Evolutionary conservation across 2,113 vertebrate genomes (phyloP).

Genomic region (Hystrix brachyura): DNA sequence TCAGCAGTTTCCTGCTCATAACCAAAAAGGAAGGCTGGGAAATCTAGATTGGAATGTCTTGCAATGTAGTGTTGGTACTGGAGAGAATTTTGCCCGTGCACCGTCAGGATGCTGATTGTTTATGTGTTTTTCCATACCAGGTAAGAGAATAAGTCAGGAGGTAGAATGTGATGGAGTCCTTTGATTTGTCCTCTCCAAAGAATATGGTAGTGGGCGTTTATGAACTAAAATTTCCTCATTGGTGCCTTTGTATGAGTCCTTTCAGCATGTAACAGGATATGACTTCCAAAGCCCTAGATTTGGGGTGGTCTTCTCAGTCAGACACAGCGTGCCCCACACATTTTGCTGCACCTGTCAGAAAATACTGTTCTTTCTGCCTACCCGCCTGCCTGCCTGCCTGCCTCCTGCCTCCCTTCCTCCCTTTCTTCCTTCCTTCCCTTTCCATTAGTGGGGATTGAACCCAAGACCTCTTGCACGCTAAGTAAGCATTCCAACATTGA

Average conservation of each 20-base stretch:
- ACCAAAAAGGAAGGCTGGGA: background rate
- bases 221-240: background rate
- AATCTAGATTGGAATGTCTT: background rate
- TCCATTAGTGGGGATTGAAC: background rate
- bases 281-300: background rate
- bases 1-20: background rate
- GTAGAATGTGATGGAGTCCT: background rate
- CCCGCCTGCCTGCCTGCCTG: background rate
- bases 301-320: background rate
- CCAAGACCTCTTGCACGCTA: background rate
- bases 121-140: background rate
- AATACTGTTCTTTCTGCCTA: background rate
- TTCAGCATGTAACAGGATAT: background rate
- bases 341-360: conserved; percentile 16
- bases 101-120: background rate
- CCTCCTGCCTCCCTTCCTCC: background rate
- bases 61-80: background rate
- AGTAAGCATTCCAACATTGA: background rate
- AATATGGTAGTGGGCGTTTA: background rate
- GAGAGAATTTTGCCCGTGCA: background rate
- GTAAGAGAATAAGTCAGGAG: background rate
- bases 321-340: background rate
- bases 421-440: background rate
- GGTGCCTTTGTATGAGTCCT: background rate
- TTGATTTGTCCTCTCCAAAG: conserved; percentile 5